Conservation (phyloP, 1,140 invertebrate genomes). For the Lanistes nyassanus region DNA sequence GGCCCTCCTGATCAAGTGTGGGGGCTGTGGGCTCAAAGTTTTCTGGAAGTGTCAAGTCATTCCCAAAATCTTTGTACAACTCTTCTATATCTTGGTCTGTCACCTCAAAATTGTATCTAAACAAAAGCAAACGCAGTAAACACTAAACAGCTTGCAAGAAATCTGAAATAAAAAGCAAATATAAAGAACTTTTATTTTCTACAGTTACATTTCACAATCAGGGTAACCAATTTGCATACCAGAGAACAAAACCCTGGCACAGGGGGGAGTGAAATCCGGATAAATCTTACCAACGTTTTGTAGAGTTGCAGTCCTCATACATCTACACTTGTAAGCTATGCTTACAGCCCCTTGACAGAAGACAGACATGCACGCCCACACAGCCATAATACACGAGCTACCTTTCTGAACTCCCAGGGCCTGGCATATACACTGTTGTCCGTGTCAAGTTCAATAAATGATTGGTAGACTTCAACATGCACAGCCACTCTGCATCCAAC, state of each 20-base stretch:
- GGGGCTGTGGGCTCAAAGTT: slow-evolving; percentile 83
- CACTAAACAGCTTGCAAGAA: not conserved
- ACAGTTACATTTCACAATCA: no score
- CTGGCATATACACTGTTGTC: slow-evolving; percentile 81
- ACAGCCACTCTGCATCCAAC: slow-evolving; percentile 95
- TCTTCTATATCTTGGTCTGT: slow-evolving; percentile 78
- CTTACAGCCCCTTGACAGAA: no score
- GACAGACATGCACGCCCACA: not conserved
- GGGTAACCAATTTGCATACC: no score
- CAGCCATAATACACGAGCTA: slow-evolving; percentile 48
- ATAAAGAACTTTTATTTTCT: no score
- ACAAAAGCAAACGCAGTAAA: slow-evolving; percentile 22
- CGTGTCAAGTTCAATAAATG: slow-evolving; percentile 83
- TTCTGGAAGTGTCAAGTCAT: slow-evolving; percentile 74
- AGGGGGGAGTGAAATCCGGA: not conserved
- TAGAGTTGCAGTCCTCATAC: no score
- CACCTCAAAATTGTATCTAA: slow-evolving; percentile 80
- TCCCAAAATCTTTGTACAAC: slow-evolving; percentile 75
- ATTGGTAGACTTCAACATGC: slow-evolving; percentile 87
- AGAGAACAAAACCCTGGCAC: not conserved
- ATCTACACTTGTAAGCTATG: no score
- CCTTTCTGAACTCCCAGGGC: slow-evolving; percentile 76
- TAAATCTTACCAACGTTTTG: not conserved
- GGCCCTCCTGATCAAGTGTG: not conserved
- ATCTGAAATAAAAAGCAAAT: not conserved